A percentile compares a stretch with the other conserved stretches of the same genome.
Conservation (phyloP, 92 coral and sea anemone genomes). For the Scolanthus callimorphus region DNA sequence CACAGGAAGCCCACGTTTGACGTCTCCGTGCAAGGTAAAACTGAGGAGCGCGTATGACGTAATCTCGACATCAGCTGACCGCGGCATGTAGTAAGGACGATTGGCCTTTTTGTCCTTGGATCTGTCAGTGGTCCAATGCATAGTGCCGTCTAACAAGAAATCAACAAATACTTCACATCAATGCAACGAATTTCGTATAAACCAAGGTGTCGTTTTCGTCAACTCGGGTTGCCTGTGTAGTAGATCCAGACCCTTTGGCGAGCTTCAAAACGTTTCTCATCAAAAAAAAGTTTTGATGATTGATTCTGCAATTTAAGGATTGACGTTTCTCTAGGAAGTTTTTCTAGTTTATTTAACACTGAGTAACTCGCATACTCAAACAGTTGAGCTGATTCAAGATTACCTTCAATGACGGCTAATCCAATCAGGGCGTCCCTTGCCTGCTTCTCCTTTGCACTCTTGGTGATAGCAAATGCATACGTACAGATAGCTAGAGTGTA, state of each 20-base stretch:
- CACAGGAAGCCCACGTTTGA: slow-evolving; percentile 61
- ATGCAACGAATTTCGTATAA: too few species aligned
- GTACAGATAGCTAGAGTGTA: slow-evolving; percentile 82
- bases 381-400: too few species aligned
- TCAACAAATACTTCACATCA: too few species aligned
- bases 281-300: too few species aligned
- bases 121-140: slow-evolving; percentile 66
- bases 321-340: too few species aligned
- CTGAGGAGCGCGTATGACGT: slow-evolving; percentile 87
- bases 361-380: too few species aligned
- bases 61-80: slow-evolving; percentile 96
- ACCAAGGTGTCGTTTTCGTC: too few species aligned
- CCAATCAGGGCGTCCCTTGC: slow-evolving; percentile 48
- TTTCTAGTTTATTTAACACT: too few species aligned
- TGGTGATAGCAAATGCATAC: slow-evolving; percentile 65
- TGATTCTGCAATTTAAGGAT: too few species aligned
- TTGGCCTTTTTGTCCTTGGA: slow-evolving; percentile 30
- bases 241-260: too few species aligned
- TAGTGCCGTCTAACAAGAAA: slow-evolving; percentile 61
- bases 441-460: slow-evolving; percentile 14
- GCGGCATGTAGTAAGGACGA: slow-evolving; percentile 89
- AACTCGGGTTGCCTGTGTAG: too few species aligned
- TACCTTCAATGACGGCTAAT: slow-evolving; percentile 70
- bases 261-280: too few species aligned
- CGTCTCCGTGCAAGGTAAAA: slow-evolving; percentile 45